Percentiles rank a stretch among this genome's conserved stretches.
phyloP scores from a whole-genome alignment of 2,113 vertebrate species.

The Lepidothrix coronata region DNA sequence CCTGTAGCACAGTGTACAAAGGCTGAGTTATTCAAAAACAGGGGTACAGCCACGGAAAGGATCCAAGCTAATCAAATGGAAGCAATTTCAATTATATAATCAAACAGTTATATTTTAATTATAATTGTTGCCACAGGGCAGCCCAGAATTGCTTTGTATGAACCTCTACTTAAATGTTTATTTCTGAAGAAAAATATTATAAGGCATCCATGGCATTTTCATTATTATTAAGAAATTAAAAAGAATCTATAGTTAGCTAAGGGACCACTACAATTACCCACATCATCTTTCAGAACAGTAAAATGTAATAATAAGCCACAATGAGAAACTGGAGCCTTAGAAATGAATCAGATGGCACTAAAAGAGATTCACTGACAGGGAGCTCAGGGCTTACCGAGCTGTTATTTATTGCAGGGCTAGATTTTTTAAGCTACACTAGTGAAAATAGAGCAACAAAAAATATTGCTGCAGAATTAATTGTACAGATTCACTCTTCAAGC shows the following conservation, averaged over 20 bases:
- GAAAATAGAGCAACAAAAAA: constrained; percentile 43
- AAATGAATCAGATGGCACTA: constrained; percentile 51
- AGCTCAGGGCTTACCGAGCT: not conserved
- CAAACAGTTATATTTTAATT: constrained; percentile 63
- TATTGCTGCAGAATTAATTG: constrained; percentile 24
- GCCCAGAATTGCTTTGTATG: constrained; percentile 8
- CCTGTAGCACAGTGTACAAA: not conserved
- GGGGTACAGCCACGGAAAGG: not conserved
- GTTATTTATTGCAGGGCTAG: constrained; percentile 17
- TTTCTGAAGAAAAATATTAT: constrained; percentile 51
- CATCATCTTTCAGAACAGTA: constrained; percentile 23
- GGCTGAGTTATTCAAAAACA: not conserved
- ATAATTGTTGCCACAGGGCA: constrained; percentile 55
- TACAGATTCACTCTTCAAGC: not conserved
- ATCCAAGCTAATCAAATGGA: constrained; percentile 48
- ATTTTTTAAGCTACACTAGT: constrained; percentile 12
- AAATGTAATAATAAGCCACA: constrained; percentile 51
- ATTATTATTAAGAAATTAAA: constrained; percentile 46
- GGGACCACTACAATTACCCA: constrained; percentile 18
- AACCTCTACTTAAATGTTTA: constrained; percentile 55
- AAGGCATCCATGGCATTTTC: constrained; percentile 27
- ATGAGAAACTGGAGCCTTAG: constrained; percentile 9
- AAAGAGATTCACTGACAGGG: constrained; percentile 49
- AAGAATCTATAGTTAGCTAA: constrained; percentile 32
- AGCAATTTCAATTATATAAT: constrained; percentile 62